phyloP scores from a whole-genome alignment of 2,113 vertebrate genomes.

The Furnarius figulus region DNA sequence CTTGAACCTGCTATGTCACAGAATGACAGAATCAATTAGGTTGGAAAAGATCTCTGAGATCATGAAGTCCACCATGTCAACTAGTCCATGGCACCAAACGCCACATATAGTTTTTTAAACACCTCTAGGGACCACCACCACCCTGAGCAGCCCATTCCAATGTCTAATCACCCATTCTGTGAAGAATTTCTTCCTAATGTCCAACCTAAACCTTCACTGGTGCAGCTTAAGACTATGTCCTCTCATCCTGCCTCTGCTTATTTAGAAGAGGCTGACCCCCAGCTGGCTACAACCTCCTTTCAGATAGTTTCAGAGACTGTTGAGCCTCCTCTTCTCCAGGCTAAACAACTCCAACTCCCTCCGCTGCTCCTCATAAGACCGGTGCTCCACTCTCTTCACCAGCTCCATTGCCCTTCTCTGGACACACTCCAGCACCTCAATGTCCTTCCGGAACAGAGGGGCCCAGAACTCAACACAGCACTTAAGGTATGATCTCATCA shows the following conservation, averaged over 20 bases:
- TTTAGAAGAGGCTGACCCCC: background rate
- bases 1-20: background rate
- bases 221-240: rapidly evolving
- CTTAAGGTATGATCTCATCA: rapidly evolving
- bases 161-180: background rate
- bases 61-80: rapidly evolving
- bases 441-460: background rate
- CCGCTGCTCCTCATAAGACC: background rate
- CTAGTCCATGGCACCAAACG: too few relatives aligned
- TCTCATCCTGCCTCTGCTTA: background rate
- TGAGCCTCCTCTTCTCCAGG: background rate
- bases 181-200: background rate
- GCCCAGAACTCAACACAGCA: background rate
- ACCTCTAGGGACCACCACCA: background rate
- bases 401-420: background rate
- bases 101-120: background rate
- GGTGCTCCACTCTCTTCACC: background rate
- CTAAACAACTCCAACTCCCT: background rate
- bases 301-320: background rate
- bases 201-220: background rate
- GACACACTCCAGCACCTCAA: background rate
- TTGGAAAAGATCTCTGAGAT: background rate
- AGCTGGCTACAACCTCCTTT: background rate
- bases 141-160: background rate
- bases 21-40: background rate